These are phyloP conservation scores for Actinernus sp. DNA, from an alignment of 92 coral and sea anemone genomes.

Conservation along the genomic window DNA sequence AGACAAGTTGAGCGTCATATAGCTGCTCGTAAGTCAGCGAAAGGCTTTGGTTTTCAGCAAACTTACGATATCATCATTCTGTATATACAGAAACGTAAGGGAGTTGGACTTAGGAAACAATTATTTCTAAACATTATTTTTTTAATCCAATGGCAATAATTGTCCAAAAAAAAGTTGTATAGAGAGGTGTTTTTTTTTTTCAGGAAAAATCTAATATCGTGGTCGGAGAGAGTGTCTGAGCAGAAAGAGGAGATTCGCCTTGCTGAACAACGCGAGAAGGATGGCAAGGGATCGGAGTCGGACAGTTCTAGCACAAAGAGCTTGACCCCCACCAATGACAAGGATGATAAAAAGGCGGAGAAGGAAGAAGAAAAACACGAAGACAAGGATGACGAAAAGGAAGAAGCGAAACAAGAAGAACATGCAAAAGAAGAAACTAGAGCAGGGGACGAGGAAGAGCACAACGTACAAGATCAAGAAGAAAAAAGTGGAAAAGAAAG, in stretches of 20 bases:
- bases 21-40: too few relatives aligned
- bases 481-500: slow-evolving; percentile 7
- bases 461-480: neutral
- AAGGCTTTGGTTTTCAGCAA: too few relatives aligned
- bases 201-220: slow-evolving; percentile 75
- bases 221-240: slow-evolving; percentile 82
- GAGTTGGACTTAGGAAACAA: too few relatives aligned
- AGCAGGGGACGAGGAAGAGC: neutral
- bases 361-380: slow-evolving; percentile 1
- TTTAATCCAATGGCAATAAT: too few relatives aligned
- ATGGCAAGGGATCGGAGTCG: slow-evolving; percentile 18
- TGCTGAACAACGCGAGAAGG: slow-evolving; percentile 21
- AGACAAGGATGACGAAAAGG: neutral
- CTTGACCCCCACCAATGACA: slow-evolving; percentile 18
- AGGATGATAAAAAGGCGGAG: slow-evolving; percentile 40
- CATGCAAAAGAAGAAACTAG: neutral
- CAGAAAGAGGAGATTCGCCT: slow-evolving; percentile 43
- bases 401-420: slow-evolving; percentile 6
- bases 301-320: slow-evolving; percentile 9
- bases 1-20: too few relatives aligned
- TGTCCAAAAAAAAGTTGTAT: neutral
- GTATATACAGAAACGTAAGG: too few relatives aligned
- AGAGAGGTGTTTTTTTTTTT: neutral
- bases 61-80: too few relatives aligned
- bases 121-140: too few relatives aligned